Evolutionary conservation across 2,888 invertebrate genomes (phyloP), one percentile per base, ranked within the genome.

Genomic region (Pycnomerus fuliginosus): DNA sequence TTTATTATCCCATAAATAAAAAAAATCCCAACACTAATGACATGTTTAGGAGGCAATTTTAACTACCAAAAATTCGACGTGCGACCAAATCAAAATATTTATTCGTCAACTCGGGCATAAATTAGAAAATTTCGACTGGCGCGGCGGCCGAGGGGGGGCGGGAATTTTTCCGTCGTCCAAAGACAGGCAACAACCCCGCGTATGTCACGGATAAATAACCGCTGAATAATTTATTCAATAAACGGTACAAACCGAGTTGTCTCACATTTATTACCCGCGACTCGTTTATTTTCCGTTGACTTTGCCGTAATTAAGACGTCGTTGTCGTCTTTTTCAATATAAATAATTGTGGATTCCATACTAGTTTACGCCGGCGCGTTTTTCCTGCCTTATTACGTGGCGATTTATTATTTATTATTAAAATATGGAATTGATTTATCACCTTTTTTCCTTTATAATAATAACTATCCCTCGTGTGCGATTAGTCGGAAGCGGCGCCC

Each of bases 301-400:
- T 39, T 39, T 27, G 39, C 32, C 39, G 39, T 39, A 39, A 39
- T 39, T 39, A 39, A 39, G 39, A 39, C 39, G 39, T 39, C 39
- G 39, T 39, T 32, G 39, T 39, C 39, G 32, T 39, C 39, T 32
- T 39, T 39, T 39, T 31, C 39, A 32, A 32, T 39, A n/a, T n/a
- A 39, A 39, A 39, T 39, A 39, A 39, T 39, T 39, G 32, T 39
- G 22, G 32, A 39, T 39, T 39, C 39, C 32, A 32, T 39, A 39
- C 32, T 38, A 38, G 38, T 38, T 38, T 38, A 38, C 38, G 38
- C 38, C 39, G 27, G 39, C 39, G 27, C 31, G 39, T 39, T 39
- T 39, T 39, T 39, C 39, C 31, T 39, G 39, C 32, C 39, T 31
- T 39, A 39, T 39, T 39, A 39, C 30, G 39, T 38, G 24, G 38